These are phyloP conservation scores for Napeogenes inachia DNA, from an alignment of 2,888 invertebrate genomes.

Conservation along the genomic window DNA sequence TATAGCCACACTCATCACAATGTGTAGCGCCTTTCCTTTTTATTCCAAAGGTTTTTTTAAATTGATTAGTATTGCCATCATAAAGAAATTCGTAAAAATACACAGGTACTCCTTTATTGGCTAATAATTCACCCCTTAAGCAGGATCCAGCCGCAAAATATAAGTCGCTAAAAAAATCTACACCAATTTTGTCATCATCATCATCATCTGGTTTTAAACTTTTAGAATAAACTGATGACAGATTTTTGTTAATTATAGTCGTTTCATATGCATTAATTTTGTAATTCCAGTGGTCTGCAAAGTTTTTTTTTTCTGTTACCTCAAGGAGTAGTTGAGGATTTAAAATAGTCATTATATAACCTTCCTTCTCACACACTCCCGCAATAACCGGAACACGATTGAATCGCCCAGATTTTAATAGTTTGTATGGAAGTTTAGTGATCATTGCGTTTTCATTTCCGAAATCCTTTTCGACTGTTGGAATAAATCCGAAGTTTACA, in stretches of 20 bases:
- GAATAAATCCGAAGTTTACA: slow-evolving; percentile 44
- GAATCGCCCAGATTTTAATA: slow-evolving; percentile 53
- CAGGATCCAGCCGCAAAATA: slow-evolving; percentile 45
- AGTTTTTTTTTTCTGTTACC: slow-evolving; percentile 38
- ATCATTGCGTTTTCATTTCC: slow-evolving; percentile 42
- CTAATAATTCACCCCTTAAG: slow-evolving; percentile 34
- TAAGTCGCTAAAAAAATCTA: slow-evolving; percentile 49
- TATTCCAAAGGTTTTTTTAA: slow-evolving; percentile 35
- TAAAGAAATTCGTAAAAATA: slow-evolving; percentile 48
- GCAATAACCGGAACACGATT: slow-evolving; percentile 61
- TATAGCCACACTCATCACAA: slow-evolving; percentile 37
- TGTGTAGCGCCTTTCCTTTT: slow-evolving; percentile 44
- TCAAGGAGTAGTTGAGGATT: slow-evolving; percentile 37
- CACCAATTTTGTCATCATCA: slow-evolving; percentile 33
- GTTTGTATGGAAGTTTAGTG: slow-evolving; percentile 51
- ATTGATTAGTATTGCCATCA: slow-evolving; percentile 42
- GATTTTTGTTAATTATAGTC: slow-evolving; percentile 30
- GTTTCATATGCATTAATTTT: slow-evolving; percentile 33
- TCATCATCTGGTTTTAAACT: slow-evolving; percentile 29
- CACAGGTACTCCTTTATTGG: slow-evolving; percentile 36
- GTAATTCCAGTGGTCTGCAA: slow-evolving; percentile 37
- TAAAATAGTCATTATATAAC: slow-evolving; percentile 46
- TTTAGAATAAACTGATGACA: slow-evolving; percentile 31
- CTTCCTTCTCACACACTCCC: slow-evolving; percentile 70
- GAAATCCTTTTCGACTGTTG: slow-evolving; percentile 47